Evolutionary conservation across 2,113 vertebrate genomes (phyloP), one percentile per base, ranked within the genome.

Genomic region (Odontophorus gujanensis): DNA sequence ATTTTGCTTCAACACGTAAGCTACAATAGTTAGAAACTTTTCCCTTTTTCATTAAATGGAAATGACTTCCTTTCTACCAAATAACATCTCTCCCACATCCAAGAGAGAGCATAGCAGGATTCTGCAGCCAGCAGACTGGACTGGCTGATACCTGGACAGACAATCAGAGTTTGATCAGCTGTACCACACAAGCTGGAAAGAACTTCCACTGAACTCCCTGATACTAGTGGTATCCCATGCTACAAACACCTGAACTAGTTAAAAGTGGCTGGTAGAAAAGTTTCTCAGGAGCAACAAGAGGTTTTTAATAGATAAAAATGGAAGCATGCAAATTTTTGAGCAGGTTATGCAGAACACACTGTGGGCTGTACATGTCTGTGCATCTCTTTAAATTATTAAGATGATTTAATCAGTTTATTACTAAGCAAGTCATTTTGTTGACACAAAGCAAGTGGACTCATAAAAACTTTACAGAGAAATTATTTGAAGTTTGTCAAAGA

Each of bases 91-190:
- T 8, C 82, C n/a, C 22, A 43, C 53, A 55, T 18, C 16, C 53
- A 55, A 79, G 55, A 82, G 38, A 80, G 48, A 53, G 3, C 50
- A 89, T 16, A 24, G 3, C 18, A 67, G 81, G 83, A 87, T 89
- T 87, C 62, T 75, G 42, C n/a, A 91, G 47, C 7, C 48, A 87
- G 15, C 2, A 71, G 30, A 76, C 9, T 47, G 6, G 12, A 71
- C 0, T 7, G 0, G 6, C 11, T 78, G 38, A 55, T 47, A 43
- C 34, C 15, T 2, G 1, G 7, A n/a, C 24, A 89, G n/a, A 79
- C 6, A n/a, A 20, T 40, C 25, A 48, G 48, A 50, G 17, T 26
- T 65, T 79, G 16, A 73, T 73, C 25, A 79, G 25, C 25, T 76
- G 11, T 30, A 61, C 1, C 30, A 22, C 25, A 65, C 7, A 30